Percentiles rank a stretch among this genome's conserved stretches.
phyloP scores from a whole-genome alignment of 30 jellyfish, hydroid and myxozoan species.

The Turritopsis rubra region DNA sequence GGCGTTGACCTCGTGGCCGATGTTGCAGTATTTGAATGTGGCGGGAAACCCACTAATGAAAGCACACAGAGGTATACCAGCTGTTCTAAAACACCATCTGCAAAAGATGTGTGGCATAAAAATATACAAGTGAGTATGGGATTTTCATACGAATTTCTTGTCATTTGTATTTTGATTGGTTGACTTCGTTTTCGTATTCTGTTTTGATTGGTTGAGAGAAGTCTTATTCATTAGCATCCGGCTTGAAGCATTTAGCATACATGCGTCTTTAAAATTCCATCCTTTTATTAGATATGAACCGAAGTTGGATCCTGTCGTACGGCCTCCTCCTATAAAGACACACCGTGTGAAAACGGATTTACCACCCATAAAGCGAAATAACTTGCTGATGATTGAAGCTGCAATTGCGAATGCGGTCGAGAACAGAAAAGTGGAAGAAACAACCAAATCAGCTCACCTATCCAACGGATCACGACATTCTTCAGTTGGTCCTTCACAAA shows the following conservation, averaged over 20 bases:
- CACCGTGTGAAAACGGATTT: constrained; percentile 34
- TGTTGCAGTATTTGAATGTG: constrained; percentile 33
- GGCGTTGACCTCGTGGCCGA: constrained; percentile 66
- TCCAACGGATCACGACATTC: not conserved
- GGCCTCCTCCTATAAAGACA: not conserved
- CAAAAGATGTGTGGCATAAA: constrained; percentile 52
- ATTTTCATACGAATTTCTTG: not conserved
- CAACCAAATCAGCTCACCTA: not conserved
- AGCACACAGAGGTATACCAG: constrained; percentile 46
- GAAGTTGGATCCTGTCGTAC: not conserved
- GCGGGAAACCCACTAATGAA: constrained; percentile 64
- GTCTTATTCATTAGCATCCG: no score
- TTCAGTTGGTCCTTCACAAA: not conserved
- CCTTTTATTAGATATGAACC: not conserved
- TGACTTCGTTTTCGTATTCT: not conserved
- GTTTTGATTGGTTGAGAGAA: not conserved
- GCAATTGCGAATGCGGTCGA: constrained; percentile 41
- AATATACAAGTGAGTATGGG: constrained; percentile 41
- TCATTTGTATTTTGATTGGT: not conserved
- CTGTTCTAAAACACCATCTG: constrained; percentile 41
- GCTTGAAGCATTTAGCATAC: no score
- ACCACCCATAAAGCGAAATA: constrained; percentile 49
- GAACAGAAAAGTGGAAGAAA: not conserved
- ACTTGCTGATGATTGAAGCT: constrained; percentile 53
- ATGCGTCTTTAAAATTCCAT: no score